Conservation (phyloP, 1,140 invertebrate species). For the Leptonema lineaticorne region DNA sequence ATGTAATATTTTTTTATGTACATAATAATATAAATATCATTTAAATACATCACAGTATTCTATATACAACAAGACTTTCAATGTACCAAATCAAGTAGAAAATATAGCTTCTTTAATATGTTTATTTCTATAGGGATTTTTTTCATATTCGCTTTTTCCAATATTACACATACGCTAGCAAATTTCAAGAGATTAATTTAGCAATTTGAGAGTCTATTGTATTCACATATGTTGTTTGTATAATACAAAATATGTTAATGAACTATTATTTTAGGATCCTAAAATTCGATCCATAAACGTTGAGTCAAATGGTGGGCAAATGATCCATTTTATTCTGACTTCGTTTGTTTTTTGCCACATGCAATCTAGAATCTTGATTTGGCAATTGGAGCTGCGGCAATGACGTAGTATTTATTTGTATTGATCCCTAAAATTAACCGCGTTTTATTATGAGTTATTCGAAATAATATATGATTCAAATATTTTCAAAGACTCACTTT, state of each 20-base stretch:
- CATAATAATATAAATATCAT: too few species aligned
- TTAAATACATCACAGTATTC: too few species aligned
- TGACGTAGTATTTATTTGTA: slow-evolving; percentile 57
- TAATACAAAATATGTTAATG: background rate
- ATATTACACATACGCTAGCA: too few species aligned
- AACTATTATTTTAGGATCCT: slow-evolving; percentile 35
- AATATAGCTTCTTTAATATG: too few species aligned
- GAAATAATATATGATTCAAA: slow-evolving; percentile 34
- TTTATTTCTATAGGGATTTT: too few species aligned
- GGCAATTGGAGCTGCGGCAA: slow-evolving; percentile 64
- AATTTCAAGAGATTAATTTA: too few species aligned
- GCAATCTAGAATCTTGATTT: slow-evolving; percentile 50
- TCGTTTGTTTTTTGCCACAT: slow-evolving; percentile 52
- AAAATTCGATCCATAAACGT: slow-evolving; percentile 41
- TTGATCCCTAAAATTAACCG: slow-evolving; percentile 53
- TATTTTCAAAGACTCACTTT: slow-evolving; percentile 49
- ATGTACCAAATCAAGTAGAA: too few species aligned
- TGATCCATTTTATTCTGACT: slow-evolving; percentile 63
- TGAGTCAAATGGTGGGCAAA: slow-evolving; percentile 69
- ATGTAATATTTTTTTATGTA: too few species aligned
- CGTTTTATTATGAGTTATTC: background rate
- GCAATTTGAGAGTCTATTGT: too few species aligned
- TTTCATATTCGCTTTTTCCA: too few species aligned
- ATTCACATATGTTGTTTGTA: too few species aligned
- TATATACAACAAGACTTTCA: too few species aligned